A percentile compares a stretch with the other conserved stretches of the same genome.
Conservation (phyloP, 2,888 invertebrate genomes). For the Noctua janthe region DNA sequence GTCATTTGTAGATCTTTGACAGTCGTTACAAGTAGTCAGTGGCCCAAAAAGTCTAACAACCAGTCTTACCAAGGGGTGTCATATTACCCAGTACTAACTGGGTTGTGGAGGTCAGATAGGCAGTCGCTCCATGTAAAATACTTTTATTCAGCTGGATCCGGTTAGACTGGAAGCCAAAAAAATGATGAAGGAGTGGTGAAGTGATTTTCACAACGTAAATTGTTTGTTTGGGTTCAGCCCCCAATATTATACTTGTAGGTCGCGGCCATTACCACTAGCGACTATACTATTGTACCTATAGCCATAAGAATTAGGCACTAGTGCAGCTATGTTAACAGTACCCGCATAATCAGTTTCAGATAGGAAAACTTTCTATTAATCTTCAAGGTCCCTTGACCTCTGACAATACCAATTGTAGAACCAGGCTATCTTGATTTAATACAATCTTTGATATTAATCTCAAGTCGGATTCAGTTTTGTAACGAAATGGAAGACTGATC, state of each 20-base stretch:
- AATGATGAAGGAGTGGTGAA: no score
- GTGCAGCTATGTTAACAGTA: not conserved
- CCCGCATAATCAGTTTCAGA: slow-evolving; percentile 9
- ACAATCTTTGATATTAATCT: not conserved
- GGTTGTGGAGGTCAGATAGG: no score
- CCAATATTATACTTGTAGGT: not conserved
- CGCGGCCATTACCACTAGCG: not conserved
- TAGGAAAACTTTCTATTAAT: not conserved
- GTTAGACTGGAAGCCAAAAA: no score
- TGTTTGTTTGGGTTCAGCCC: not conserved
- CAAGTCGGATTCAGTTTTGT: not conserved
- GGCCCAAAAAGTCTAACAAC: no score
- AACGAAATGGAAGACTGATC: not conserved
- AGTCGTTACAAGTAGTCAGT: no score
- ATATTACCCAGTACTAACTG: no score
- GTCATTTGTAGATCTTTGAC: no score
- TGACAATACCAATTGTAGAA: not conserved
- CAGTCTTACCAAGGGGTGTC: no score
- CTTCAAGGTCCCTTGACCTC: not conserved
- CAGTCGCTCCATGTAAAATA: no score
- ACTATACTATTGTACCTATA: not conserved
- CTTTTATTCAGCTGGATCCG: no score
- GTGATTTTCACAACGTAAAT: not conserved
- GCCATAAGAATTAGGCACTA: not conserved
- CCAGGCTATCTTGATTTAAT: not conserved